phyloP scores from a whole-genome alignment of 2,113 vertebrate genomes.

The Rousettus leschenaultii region DNA sequence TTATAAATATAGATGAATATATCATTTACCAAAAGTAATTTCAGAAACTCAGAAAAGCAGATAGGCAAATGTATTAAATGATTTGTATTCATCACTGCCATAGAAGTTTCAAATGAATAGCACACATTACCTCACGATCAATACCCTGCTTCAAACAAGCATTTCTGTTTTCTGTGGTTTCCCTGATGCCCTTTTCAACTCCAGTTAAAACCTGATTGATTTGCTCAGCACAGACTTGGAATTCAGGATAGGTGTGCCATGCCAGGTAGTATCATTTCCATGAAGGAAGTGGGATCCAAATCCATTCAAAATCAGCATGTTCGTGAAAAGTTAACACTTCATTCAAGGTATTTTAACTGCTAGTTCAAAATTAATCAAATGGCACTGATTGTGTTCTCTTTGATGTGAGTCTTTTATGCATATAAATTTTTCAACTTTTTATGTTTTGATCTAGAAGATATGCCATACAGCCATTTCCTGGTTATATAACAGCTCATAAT shows the following conservation, averaged over 20 bases:
- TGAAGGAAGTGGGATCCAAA: neutral
- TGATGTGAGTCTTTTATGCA: neutral
- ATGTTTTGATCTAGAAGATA: neutral
- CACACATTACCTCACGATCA: neutral
- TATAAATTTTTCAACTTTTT: neutral
- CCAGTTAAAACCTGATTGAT: neutral
- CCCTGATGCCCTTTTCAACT: neutral
- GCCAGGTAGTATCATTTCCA: neutral
- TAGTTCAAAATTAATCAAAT: neutral
- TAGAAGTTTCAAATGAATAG: neutral
- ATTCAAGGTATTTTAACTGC: neutral
- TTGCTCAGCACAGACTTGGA: neutral
- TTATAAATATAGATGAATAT: conserved; percentile 32
- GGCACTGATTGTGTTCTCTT: neutral
- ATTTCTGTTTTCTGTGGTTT: neutral
- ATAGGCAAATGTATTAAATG: neutral
- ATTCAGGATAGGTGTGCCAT: neutral
- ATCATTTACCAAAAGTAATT: conserved; percentile 22
- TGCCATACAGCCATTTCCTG: neutral
- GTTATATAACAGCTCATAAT: neutral
- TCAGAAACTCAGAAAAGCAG: neutral
- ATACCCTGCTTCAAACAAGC: neutral
- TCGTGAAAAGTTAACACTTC: neutral
- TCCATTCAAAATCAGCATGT: neutral
- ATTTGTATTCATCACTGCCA: neutral